Conservation (phyloP, 2,113 vertebrate genomes). For the Nothobranchius kuhntae region DNA sequence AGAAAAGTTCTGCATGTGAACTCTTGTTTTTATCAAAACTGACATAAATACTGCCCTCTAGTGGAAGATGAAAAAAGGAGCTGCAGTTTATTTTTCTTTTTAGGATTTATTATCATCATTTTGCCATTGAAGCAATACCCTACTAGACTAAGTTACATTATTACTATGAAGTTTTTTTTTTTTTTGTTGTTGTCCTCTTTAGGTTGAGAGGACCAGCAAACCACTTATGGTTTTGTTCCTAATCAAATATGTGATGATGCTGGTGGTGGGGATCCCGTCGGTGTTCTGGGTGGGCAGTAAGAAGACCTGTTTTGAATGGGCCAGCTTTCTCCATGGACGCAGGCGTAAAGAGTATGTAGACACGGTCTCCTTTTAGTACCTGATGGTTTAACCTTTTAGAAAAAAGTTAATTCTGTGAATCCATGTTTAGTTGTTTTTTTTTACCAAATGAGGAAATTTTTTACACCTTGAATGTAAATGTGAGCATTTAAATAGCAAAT, state of each 20-base stretch:
- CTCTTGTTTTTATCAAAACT: not conserved
- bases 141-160: not conserved
- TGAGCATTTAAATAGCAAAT: too few relatives aligned
- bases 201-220: constrained; percentile 88
- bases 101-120: too few relatives aligned
- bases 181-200: not conserved
- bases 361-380: too few relatives aligned
- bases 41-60: constrained; percentile 48
- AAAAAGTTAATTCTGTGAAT: too few relatives aligned
- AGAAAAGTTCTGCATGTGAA: not conserved
- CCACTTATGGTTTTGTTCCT: constrained; percentile 91
- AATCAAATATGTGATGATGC: constrained; percentile 94
- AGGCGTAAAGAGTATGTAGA: constrained; percentile 91
- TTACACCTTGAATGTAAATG: too few relatives aligned
- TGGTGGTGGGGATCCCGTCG: constrained; percentile 95
- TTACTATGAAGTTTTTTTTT: not conserved
- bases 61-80: constrained; percentile 17
- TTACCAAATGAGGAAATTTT: too few relatives aligned
- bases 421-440: too few relatives aligned
- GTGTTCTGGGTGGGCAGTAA: constrained; percentile 99
- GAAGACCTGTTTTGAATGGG: constrained; percentile 99
- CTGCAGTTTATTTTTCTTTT: too few relatives aligned
- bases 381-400: too few relatives aligned
- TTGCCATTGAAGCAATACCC: too few relatives aligned
- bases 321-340: constrained; percentile 92